Base-by-base conservation (phyloP, 2,797 vertebrate genomes). In the Rhynchotus rufescens region DNA sequence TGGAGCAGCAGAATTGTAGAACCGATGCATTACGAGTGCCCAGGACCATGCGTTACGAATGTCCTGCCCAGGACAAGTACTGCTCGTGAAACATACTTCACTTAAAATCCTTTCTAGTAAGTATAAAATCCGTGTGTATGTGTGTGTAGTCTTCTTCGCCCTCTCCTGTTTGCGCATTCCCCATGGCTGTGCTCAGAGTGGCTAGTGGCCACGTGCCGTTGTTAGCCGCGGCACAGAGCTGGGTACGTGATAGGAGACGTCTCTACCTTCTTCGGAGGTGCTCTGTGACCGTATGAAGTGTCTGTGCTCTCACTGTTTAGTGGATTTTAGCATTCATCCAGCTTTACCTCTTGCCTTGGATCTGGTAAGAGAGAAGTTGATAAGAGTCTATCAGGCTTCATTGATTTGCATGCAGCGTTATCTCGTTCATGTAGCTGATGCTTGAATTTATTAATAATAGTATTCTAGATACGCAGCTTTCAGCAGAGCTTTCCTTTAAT, bases 361-460 rank as follows among this genome's bases (percentile, higher is more conserved):
- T 65, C 25, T 38, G 77, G 40, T 10, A 8, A 34, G 59, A 34
- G 36, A 60, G n/a, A 72, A 68, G 34, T 1, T 80, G 73, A 40
- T 75, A 19, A 11, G 36, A 52, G 25, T 21, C 65, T 54, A 1
- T 5, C 12, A 26, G 62, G 11, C 30, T 88, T 52, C 15, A 1
- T 21, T 0, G 2, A 21, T 64, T 54, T 45, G 22, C 38, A 15
- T 45, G 8, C 34, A 61, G 4, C 16, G 2, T 2, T 61, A 25
- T 61, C 3, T 42, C 61, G 59, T 34, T 69, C 28, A 21, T 2
- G 1, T 23, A 23, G 6, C 22, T 36, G 15, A 23, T 78, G 5
- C 32, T 40, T n/a, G 20, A 22, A 42, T 60, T 66, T 47, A 20
- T 79, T 32, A 74, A 22, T 12, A 76, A 36, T 20, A 19, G 11